Conservation (phyloP, 2,797 vertebrate species). For the Hoplostethus atlanticus region DNA sequence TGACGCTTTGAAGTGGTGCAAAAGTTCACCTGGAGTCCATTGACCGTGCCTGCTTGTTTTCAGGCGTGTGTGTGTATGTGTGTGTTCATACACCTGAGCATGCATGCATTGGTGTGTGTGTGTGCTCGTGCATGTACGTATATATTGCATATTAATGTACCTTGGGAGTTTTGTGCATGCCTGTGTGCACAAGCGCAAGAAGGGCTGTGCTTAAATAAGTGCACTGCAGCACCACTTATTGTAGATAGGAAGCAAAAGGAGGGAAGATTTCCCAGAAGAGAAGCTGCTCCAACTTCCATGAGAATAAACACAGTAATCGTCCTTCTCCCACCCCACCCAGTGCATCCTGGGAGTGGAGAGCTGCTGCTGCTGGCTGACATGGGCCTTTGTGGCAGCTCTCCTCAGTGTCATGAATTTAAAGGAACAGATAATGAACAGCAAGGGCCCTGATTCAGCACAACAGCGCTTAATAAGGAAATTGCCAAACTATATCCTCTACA, state of each 20-base stretch:
- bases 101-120: slow-evolving; percentile 4
- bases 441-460: slow-evolving; percentile 79
- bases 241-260: slow-evolving; percentile 1
- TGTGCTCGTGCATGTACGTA: background rate
- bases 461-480: slow-evolving; percentile 75
- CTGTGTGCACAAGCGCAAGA: too few species aligned
- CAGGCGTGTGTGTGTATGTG: slow-evolving; percentile 10
- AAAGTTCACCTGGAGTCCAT: slow-evolving; percentile 71
- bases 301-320: slow-evolving; percentile 60
- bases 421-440: slow-evolving; percentile 79
- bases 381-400: slow-evolving; percentile 63
- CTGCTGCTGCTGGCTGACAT: slow-evolving; percentile 56
- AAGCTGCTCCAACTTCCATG: slow-evolving; percentile 42
- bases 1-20: slow-evolving; percentile 66
- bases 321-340: slow-evolving; percentile 21
- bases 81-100: slow-evolving; percentile 2
- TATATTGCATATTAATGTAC: slow-evolving; percentile 22
- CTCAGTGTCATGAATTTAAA: slow-evolving; percentile 80
- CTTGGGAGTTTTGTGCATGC: slow-evolving; percentile 11
- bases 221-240: slow-evolving; percentile 38
- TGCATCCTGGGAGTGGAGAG: slow-evolving; percentile 42
- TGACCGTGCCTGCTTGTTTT: slow-evolving; percentile 48
- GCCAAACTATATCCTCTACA: slow-evolving; percentile 62
- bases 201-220: slow-evolving; percentile 28
- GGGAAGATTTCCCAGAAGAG: slow-evolving; percentile 32